Percentiles rank a stretch among this genome's conserved stretches.
Conservation (phyloP, 2,113 vertebrate species). For the Carlito syrichta region DNA sequence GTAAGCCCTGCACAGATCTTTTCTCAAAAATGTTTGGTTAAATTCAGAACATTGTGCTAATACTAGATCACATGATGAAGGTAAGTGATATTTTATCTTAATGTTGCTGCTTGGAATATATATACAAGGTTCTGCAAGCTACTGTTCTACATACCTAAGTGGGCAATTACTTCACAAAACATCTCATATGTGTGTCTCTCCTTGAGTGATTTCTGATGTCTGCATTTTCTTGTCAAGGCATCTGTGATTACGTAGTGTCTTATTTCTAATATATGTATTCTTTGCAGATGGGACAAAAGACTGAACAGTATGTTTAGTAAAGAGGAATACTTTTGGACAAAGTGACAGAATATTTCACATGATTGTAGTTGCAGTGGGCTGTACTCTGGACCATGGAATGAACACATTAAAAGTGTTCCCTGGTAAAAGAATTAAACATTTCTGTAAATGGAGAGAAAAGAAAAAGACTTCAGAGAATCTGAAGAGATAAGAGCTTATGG, state of each 20-base stretch:
- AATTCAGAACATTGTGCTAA: constrained; percentile 15
- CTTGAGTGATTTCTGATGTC: constrained; percentile 34
- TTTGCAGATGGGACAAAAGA: constrained; percentile 43
- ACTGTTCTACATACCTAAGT: constrained; percentile 8
- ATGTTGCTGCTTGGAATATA: constrained; percentile 18
- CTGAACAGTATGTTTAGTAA: constrained; percentile 8
- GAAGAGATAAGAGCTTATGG: neutral
- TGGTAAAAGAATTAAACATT: neutral
- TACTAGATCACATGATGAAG: neutral
- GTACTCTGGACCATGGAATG: neutral
- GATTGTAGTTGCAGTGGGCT: neutral
- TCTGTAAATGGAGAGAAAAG: neutral
- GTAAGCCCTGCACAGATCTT: constrained; percentile 37
- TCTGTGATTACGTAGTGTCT: constrained; percentile 27
- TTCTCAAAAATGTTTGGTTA: neutral
- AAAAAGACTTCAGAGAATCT: neutral
- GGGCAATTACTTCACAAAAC: constrained; percentile 43
- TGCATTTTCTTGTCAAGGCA: neutral
- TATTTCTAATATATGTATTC: neutral
- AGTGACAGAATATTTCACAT: neutral
- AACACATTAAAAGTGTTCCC: neutral
- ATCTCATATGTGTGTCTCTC: neutral
- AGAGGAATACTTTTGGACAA: constrained; percentile 38
- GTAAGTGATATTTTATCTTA: neutral
- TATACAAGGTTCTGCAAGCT: constrained; percentile 33